Evolutionary conservation across 2,113 vertebrate genomes (phyloP).

Genomic region (Desmodus rotundus): DNA sequence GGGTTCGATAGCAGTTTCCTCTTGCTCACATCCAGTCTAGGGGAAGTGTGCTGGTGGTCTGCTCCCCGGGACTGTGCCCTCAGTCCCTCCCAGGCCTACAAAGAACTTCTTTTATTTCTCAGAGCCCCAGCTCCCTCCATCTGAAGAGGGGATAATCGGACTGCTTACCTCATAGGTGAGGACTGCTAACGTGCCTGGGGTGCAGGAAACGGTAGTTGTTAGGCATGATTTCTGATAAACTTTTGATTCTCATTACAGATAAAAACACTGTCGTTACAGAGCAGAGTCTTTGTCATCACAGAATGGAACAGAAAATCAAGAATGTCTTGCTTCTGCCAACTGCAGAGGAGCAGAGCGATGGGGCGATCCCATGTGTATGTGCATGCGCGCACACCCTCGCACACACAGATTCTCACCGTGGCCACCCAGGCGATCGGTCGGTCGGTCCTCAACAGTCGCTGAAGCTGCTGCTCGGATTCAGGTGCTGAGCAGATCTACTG

Average conservation of each 20-base stretch:
- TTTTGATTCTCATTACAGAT: neutral
- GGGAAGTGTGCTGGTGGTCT: no score
- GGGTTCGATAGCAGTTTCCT: neutral
- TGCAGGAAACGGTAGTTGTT: neutral
- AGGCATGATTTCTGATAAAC: neutral
- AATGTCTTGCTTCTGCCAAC: neutral
- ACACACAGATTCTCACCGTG: neutral
- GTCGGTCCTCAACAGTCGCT: neutral
- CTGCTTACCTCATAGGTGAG: neutral
- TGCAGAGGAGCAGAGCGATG: neutral
- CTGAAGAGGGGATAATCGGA: neutral
- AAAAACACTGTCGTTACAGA: neutral
- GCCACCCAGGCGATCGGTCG: no score
- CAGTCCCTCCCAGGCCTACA: neutral
- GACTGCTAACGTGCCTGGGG: neutral
- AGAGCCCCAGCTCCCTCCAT: neutral
- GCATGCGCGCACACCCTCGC: fast-evolving
- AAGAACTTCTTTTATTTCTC: neutral
- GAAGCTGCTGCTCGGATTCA: neutral
- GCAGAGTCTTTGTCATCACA: neutral
- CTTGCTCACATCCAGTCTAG: neutral
- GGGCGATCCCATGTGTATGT: neutral
- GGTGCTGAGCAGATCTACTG: neutral
- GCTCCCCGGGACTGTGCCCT: neutral
- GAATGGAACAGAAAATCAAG: neutral